A percentile compares a stretch with the other conserved stretches of the same genome.
These are phyloP conservation scores for Hipposideros armiger DNA, from an alignment of 2,113 vertebrate species.

Conservation along the genomic window DNA sequence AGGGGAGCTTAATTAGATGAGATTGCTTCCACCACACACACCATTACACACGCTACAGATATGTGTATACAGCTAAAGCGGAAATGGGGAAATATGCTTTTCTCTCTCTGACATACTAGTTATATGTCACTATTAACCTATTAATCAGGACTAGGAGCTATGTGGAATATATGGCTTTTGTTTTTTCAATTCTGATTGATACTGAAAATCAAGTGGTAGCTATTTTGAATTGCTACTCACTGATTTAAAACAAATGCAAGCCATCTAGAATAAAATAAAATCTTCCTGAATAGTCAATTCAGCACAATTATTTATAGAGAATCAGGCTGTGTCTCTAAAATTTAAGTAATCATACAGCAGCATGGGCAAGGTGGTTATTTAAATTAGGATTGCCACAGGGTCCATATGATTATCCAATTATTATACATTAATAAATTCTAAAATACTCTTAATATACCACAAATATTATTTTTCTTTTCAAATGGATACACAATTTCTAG, in stretches of 20 bases:
- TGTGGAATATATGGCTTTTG: not conserved
- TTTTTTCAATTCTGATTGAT: slow-evolving; percentile 71
- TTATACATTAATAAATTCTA: not conserved
- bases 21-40: slow-evolving; percentile 35
- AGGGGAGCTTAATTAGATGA: slow-evolving; percentile 58
- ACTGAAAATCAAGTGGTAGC: slow-evolving; percentile 62
- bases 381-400: slow-evolving; percentile 48
- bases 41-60: slow-evolving; percentile 45
- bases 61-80: not conserved
- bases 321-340: slow-evolving; percentile 49
- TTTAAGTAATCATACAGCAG: slow-evolving; percentile 35
- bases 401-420: slow-evolving; percentile 44
- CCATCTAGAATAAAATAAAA: slow-evolving; percentile 71
- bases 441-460: not conserved
- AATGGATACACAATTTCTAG: not conserved
- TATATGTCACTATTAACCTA: slow-evolving; percentile 68
- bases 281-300: slow-evolving; percentile 65
- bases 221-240: slow-evolving; percentile 59
- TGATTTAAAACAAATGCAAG: slow-evolving; percentile 69
- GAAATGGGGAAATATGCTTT: not conserved
- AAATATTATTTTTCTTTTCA: slow-evolving; percentile 25
- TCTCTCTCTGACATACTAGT: slow-evolving; percentile 42
- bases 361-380: slow-evolving; percentile 48
- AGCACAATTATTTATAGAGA: slow-evolving; percentile 73
- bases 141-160: slow-evolving; percentile 52